Base-by-base conservation (phyloP, 2,797 vertebrate genomes). In the Okamejei kenojei region DNA sequence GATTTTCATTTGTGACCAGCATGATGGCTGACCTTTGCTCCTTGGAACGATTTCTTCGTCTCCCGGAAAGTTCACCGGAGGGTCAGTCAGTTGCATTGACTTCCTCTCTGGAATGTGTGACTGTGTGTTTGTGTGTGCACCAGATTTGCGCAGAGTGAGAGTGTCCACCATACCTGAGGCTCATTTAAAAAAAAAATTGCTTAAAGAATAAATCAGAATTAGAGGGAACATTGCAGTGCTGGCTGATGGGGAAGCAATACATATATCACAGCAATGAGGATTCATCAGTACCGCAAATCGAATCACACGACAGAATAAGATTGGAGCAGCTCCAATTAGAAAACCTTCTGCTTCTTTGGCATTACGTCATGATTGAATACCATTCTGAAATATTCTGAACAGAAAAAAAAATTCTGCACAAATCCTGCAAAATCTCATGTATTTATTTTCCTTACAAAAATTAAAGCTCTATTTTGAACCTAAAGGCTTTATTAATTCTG, bases 21-120 rank as follows among this genome's bases (percentile, higher is more conserved):
- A 97, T 97, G 97, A 97, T 97, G 94, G 95, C 95, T 97, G 98
- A 98, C 97, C 98, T 98, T 95, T 97, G 97, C 95, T 97, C 97
- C 96, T 95, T 95, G 94, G 93, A 94, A 95, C 97, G 98, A 97
- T 98, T 97, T 97, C 96, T 97, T 95, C 94, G 95, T 97, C 97
- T 97, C 96, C 95, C 94, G 93, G 94, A 97, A 98, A 96, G 98
- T 99, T 99, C 98, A 98, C 80, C 94, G 95, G 96, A 96, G 97
- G 98, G 99, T 99, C 98, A 98, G n/a, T 90, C 96, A 96, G 96
- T 96, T 32, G 94, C 93, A 93, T 93, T n/a, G 94, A 95, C 95
- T 96, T 96, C 96, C 96, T 96, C 95, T 68, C 76, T 92, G 90
- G 90, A 74, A 95, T 95, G 95, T 95, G 94, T 95, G 95, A 94